phyloP scores from a whole-genome alignment of 2,113 vertebrate species.

The Ochotona curzoniae region DNA sequence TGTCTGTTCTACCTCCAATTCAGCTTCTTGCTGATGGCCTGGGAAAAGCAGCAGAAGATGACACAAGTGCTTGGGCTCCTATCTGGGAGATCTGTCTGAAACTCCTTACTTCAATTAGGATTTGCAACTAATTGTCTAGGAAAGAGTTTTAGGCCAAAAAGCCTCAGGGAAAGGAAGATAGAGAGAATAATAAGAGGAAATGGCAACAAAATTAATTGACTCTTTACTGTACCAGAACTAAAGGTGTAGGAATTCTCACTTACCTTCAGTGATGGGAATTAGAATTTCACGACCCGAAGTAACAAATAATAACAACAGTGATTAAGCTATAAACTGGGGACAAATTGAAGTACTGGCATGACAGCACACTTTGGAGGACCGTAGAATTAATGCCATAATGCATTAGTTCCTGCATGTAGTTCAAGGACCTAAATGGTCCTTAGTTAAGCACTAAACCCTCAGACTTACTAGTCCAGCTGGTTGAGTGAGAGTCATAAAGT shows the following conservation, averaged over 20 bases:
- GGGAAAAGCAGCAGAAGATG: too few relatives aligned
- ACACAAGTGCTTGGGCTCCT: too few relatives aligned
- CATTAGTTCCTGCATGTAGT: background rate
- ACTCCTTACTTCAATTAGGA: background rate
- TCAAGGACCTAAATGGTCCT: background rate
- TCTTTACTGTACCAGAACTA: background rate
- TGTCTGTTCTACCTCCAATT: too few relatives aligned
- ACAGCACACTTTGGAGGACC: too few relatives aligned
- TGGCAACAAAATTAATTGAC: background rate
- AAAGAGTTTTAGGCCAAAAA: background rate
- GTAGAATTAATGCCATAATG: background rate
- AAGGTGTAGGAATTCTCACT: background rate
- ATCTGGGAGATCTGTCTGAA: too few relatives aligned
- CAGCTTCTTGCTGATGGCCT: too few relatives aligned
- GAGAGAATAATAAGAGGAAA: background rate
- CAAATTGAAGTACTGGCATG: background rate
- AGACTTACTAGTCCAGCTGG: background rate
- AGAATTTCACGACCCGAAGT: background rate
- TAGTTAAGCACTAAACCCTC: conserved; percentile 40
- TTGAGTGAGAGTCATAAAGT: background rate
- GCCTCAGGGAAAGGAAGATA: background rate
- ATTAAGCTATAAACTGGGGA: background rate
- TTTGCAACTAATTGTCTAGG: background rate
- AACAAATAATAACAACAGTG: background rate
- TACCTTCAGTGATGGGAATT: background rate